phyloP scores from a whole-genome alignment of 2,797 vertebrate genomes.

The Allobates femoralis region DNA sequence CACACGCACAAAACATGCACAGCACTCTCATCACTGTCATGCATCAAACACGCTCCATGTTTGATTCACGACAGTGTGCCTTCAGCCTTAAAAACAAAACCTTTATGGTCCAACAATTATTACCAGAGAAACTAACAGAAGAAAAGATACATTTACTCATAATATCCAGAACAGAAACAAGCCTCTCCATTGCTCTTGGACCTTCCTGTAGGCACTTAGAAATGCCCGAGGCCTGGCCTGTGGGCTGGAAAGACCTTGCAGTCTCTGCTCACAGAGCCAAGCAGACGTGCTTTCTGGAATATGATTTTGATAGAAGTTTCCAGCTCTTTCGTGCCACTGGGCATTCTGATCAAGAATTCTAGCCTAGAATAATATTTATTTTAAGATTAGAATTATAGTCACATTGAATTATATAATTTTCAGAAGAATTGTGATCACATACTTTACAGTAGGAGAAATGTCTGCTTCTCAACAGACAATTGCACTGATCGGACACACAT shows the following conservation, averaged over 20 bases:
- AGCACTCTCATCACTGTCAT: too few species aligned
- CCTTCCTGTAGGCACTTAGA: slow-evolving; percentile 46
- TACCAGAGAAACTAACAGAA: background rate
- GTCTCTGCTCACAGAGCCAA: slow-evolving; percentile 10
- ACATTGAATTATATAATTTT: slow-evolving; percentile 41
- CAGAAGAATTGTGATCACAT: background rate
- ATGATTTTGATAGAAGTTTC: slow-evolving; percentile 38
- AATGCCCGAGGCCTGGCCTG: slow-evolving; percentile 58
- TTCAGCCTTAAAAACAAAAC: background rate
- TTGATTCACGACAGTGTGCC: too few species aligned
- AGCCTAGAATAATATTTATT: slow-evolving; percentile 33
- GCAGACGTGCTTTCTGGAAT: slow-evolving; percentile 26
- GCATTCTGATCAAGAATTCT: slow-evolving; percentile 49
- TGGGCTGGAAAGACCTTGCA: slow-evolving; percentile 53
- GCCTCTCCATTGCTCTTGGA: slow-evolving; percentile 11
- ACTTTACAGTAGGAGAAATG: background rate
- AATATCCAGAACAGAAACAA: slow-evolving; percentile 31
- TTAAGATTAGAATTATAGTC: slow-evolving; percentile 37
- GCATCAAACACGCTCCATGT: too few species aligned
- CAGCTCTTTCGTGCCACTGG: slow-evolving; percentile 29
- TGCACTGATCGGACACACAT: background rate
- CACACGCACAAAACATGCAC: too few species aligned
- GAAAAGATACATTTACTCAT: slow-evolving; percentile 3
- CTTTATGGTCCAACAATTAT: background rate
- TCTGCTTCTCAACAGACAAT: background rate